Evolutionary conservation across 2,113 vertebrate species (phyloP), one percentile per base, ranked within the genome.

Genomic region (Pogonocichla stellata): DNA sequence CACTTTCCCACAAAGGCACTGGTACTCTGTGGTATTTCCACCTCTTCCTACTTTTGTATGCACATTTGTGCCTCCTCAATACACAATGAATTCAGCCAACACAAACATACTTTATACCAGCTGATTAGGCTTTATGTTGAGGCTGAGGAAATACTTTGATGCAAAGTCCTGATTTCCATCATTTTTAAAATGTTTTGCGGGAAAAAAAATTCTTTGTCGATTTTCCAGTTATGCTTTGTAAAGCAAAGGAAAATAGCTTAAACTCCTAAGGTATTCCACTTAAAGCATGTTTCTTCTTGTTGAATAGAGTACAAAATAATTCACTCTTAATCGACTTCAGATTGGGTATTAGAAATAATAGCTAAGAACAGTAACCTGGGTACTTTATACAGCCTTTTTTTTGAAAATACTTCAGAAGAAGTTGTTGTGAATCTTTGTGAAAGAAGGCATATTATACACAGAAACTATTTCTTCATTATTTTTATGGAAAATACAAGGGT

Each of bases 21-120:
- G 85, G 69, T 93, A 53, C 67, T 91, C 60, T 48, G 47, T 94
- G 93, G 94, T 75, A 93, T 98, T 98, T 98, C 96, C 87, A 96
- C 95, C 92, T 96, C 94, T 98, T 98, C 97, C 97, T 97, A 96
- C 96, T 81, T 98, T 98, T 98, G 96, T 97, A 65, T 86, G 77
- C 58, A 89, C 60, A 86, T 54, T 96, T 95, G 33, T 86, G 79
- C 95, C 72, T 93, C 60, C 90, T 96, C n/a, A 72, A 72, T 81
- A 40, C 62, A 84, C 40, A 48, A 15, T 25, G 38, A 70, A 77
- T 60, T 72, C 80, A 86, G 94, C 97, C 98, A 97, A 93, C 71
- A 84, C 33, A 98, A 98, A 90, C 80, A 96, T 89, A 74, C 66
- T 97, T 94, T 71, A 71, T 53, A 93, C 40, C 94, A 96, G 79